A percentile compares a stretch with the other conserved stretches of the same genome.
Evolutionary conservation across 2,888 invertebrate species (phyloP).

Genomic region (Eudemis profundana): DNA sequence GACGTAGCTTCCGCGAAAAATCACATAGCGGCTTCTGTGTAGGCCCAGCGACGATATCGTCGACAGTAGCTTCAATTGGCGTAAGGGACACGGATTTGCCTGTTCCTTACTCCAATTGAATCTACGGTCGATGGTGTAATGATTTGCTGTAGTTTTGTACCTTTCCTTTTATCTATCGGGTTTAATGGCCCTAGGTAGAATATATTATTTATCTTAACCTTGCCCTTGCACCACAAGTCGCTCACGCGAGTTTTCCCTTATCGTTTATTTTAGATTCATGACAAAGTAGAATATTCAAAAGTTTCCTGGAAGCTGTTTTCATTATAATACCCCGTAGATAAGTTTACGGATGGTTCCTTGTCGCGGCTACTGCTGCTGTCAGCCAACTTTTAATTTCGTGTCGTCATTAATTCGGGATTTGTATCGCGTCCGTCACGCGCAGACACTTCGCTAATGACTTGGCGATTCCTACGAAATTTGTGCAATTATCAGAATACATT

Average conservation of each 20-base stretch:
- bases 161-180: too few relatives aligned
- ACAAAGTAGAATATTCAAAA: not conserved
- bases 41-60: too few relatives aligned
- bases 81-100: too few relatives aligned
- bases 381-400: conserved; percentile 48
- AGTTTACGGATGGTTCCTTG: conserved; percentile 10
- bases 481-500: conserved; percentile 15
- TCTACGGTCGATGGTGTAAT: too few relatives aligned
- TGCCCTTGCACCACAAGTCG: too few relatives aligned
- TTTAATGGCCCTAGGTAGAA: too few relatives aligned
- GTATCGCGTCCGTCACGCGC: conserved; percentile 44
- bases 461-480: conserved; percentile 28
- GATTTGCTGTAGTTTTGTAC: too few relatives aligned
- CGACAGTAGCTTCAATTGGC: too few relatives aligned
- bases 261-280: not conserved
- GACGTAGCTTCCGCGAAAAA: too few relatives aligned
- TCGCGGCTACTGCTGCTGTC: conserved; percentile 32
- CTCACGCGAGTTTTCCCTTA: not conserved
- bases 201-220: too few relatives aligned
- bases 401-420: conserved; percentile 48
- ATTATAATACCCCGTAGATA: conserved; percentile 6
- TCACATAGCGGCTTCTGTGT: too few relatives aligned
- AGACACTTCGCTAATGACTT: conserved; percentile 48
- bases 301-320: conserved; percentile 5
- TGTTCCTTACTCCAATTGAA: too few relatives aligned